phyloP scores from a whole-genome alignment of 2,797 vertebrate genomes.

The Cygnus olor region DNA sequence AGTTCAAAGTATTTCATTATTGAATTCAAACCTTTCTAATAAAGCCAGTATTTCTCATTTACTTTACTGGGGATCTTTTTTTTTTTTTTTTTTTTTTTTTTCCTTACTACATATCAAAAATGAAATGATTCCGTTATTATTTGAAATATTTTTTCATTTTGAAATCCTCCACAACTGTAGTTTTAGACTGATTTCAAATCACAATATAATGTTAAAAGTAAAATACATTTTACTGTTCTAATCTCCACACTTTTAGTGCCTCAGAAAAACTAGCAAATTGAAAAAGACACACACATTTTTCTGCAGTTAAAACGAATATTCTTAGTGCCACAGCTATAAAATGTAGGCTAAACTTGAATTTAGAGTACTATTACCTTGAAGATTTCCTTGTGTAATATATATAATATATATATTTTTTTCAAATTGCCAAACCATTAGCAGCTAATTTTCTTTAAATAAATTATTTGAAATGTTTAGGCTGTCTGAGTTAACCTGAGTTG shows the following conservation, averaged over 20 bases:
- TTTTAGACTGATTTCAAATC: not conserved
- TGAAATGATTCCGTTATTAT: not conserved
- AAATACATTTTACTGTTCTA: not conserved
- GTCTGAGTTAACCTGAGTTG: fast-evolving
- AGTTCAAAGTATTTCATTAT: not conserved
- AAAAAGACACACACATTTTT: not conserved
- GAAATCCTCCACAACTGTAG: not conserved
- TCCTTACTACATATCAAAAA: not conserved
- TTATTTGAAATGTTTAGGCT: not conserved
- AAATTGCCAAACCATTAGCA: not conserved
- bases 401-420: not conserved
- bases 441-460: not conserved
- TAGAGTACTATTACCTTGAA: not conserved
- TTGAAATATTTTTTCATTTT: not conserved
- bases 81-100: not conserved
- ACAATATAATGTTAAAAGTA: not conserved
- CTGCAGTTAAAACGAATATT: not conserved
- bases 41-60: not conserved
- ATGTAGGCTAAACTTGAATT: not conserved
- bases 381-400: not conserved
- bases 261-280: not conserved
- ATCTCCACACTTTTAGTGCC: not conserved
- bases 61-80: not conserved
- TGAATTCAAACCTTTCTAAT: not conserved
- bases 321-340: not conserved